These are phyloP conservation scores for Mus caroli DNA, from an alignment of 2,797 vertebrate species.

Conservation along the genomic window DNA sequence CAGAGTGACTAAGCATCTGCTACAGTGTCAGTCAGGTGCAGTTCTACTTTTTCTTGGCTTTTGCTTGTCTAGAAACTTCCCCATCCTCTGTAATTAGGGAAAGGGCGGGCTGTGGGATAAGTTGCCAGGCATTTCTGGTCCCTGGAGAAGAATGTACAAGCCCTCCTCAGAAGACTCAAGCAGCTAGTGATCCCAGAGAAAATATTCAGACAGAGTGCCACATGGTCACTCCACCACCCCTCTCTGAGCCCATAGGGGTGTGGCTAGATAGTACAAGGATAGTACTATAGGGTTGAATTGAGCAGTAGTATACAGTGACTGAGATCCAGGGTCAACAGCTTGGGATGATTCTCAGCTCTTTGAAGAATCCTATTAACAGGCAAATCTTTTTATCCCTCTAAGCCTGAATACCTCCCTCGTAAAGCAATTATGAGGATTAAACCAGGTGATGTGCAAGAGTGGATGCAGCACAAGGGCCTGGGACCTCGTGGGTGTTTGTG, in stretches of 20 bases:
- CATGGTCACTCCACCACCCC: accelerated
- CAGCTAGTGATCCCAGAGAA: not conserved
- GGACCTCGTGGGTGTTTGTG: not conserved
- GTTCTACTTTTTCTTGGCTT: not conserved
- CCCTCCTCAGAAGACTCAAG: not conserved
- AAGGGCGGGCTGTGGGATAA: not conserved
- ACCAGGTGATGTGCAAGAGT: too few relatives aligned
- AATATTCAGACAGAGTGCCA: not conserved
- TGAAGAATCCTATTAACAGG: not conserved
- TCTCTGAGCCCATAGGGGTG: not conserved
- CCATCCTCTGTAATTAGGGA: not conserved
- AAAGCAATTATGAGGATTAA: not conserved
- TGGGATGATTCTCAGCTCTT: not conserved
- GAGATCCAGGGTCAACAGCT: not conserved
- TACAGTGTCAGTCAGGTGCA: not conserved
- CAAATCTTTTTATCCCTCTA: not conserved
- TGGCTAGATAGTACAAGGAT: not conserved
- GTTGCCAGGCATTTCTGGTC: not conserved
- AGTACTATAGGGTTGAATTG: not conserved
- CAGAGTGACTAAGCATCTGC: not conserved
- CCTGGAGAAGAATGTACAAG: not conserved
- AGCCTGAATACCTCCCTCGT: not conserved
- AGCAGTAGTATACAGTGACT: not conserved
- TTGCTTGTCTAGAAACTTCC: not conserved
- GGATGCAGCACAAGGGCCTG: not conserved